phyloP scores from a whole-genome alignment of 2,888 invertebrate genomes.

The Drosophila trichaetosa region DNA sequence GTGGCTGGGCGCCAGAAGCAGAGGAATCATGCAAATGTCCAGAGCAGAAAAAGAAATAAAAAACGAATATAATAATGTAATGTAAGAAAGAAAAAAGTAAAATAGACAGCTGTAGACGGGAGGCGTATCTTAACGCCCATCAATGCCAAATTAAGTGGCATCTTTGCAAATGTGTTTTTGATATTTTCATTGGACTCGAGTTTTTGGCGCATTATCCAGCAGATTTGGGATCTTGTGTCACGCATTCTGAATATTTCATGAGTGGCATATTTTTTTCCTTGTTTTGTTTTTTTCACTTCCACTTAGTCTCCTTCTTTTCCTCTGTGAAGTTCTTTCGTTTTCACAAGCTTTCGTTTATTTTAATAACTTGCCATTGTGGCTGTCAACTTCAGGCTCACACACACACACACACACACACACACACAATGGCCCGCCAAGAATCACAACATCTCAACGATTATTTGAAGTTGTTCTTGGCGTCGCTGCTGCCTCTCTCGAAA shows the following conservation, averaged over 20 bases:
- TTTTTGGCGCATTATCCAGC: slow-evolving; percentile 55
- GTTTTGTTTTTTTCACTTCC: slow-evolving; percentile 15
- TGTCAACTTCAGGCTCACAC: slow-evolving; percentile 58
- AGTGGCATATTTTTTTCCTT: slow-evolving; percentile 51
- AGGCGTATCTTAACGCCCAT: slow-evolving; percentile 32
- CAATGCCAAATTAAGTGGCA: slow-evolving; percentile 58
- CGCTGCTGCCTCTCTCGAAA: neutral
- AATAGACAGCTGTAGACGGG: slow-evolving; percentile 18
- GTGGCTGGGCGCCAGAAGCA: slow-evolving; percentile 41
- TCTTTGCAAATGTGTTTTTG: slow-evolving; percentile 66
- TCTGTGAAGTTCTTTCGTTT: slow-evolving; percentile 26
- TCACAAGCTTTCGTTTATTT: slow-evolving; percentile 59
- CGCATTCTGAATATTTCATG: slow-evolving; percentile 71
- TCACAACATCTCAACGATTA: slow-evolving; percentile 56
- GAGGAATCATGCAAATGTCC: slow-evolving; percentile 46
- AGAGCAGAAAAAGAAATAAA: slow-evolving; percentile 4
- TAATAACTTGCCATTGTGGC: slow-evolving; percentile 73
- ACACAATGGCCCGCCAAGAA: slow-evolving; percentile 41
- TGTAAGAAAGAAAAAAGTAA: slow-evolving; percentile 5
- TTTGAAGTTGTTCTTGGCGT: slow-evolving; percentile 27
- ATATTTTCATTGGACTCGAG: slow-evolving; percentile 62
- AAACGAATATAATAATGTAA: slow-evolving; percentile 34
- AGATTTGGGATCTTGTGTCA: slow-evolving; percentile 50
- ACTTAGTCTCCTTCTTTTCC: neutral
- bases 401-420: slow-evolving; percentile 41